These are phyloP conservation scores for Onychostoma macrolepis DNA, from an alignment of 2,113 vertebrate genomes.

Conservation along the genomic window DNA sequence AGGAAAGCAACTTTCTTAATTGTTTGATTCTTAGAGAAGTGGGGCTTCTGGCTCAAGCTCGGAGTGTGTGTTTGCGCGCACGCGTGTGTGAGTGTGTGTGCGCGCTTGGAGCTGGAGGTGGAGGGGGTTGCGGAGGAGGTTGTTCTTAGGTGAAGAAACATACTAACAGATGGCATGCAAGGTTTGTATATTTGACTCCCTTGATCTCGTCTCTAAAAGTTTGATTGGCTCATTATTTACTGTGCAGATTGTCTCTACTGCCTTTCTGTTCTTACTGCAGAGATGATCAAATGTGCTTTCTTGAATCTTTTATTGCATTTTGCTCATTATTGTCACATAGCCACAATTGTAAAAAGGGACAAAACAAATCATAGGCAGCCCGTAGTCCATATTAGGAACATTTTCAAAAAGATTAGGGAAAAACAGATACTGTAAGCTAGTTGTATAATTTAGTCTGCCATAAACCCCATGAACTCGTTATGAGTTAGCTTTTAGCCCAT, in stretches of 20 bases:
- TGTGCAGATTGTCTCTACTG: slow-evolving; percentile 47
- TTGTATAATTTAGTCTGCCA: neutral
- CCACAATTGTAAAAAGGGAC: slow-evolving; percentile 21
- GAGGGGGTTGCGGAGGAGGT: neutral
- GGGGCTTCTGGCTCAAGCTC: slow-evolving; percentile 10
- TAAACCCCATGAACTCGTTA: neutral
- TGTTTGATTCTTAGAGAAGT: slow-evolving; percentile 55
- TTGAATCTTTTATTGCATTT: slow-evolving; percentile 50
- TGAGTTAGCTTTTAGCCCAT: neutral
- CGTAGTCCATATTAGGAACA: slow-evolving; percentile 17
- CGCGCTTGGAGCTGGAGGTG: neutral
- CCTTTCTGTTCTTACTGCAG: slow-evolving; percentile 23
- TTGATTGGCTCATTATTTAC: slow-evolving; percentile 59
- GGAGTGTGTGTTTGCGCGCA: neutral
- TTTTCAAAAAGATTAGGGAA: slow-evolving; percentile 14
- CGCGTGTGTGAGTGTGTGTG: slow-evolving; percentile 5
- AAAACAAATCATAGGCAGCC: slow-evolving; percentile 43
- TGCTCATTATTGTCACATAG: slow-evolving; percentile 56
- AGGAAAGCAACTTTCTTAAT: slow-evolving; percentile 56
- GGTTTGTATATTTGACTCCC: slow-evolving; percentile 27
- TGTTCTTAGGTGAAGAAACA: slow-evolving; percentile 22
- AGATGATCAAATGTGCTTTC: slow-evolving; percentile 56
- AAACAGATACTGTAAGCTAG: neutral
- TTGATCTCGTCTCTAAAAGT: slow-evolving; percentile 42
- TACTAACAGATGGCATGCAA: slow-evolving; percentile 31